A percentile compares a stretch with the other conserved stretches of the same genome.
phyloP scores from a whole-genome alignment of 2,113 vertebrate species.

The Proteles cristata region DNA sequence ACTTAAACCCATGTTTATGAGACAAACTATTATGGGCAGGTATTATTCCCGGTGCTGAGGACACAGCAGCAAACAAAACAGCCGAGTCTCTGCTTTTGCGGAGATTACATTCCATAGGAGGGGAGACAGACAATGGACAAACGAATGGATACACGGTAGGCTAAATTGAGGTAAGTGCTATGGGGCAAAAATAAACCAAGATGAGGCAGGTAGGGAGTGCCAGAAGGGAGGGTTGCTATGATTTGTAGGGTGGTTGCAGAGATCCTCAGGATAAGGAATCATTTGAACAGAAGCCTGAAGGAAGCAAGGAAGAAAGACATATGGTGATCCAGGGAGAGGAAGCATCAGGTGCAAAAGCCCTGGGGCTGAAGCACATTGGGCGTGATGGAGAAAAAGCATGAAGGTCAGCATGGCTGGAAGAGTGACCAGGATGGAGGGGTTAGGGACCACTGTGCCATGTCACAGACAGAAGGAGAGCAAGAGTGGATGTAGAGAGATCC shows the following conservation, averaged over 20 bases:
- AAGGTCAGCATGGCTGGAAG: neutral
- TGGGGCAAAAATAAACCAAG: neutral
- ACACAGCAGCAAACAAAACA: neutral
- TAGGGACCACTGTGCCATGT: too few relatives aligned
- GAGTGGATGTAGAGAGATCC: neutral
- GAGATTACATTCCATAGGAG: neutral
- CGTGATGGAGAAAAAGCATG: neutral
- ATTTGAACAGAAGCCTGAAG: neutral
- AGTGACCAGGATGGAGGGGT: too few relatives aligned
- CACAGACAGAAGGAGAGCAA: neutral
- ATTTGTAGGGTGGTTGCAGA: neutral
- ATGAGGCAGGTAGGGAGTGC: neutral
- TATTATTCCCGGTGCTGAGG: neutral
- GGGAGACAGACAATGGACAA: neutral
- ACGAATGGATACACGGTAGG: neutral
- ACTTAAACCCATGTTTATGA: neutral
- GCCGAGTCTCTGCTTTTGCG: neutral
- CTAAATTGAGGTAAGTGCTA: neutral
- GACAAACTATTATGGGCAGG: neutral
- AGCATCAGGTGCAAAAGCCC: neutral
- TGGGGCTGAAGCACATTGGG: neutral
- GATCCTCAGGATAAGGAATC: neutral
- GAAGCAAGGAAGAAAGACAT: neutral
- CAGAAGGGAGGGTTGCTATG: neutral
- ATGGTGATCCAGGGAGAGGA: neutral